Evolutionary conservation across 2,113 vertebrate species (phyloP).

Genomic region (Hylia prasina): DNA sequence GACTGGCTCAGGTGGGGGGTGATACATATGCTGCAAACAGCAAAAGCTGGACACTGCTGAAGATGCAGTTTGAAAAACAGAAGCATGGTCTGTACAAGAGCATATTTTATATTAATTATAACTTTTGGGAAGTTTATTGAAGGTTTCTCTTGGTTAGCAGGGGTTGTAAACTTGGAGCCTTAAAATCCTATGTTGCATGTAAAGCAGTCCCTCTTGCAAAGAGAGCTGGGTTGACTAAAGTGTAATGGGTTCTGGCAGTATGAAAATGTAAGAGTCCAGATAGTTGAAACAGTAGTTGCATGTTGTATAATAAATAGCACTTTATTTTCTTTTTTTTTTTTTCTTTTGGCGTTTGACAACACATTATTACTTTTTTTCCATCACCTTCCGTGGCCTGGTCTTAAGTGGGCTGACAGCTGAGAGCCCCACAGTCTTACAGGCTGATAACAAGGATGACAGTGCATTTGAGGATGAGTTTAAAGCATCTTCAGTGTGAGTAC

Average conservation of each 20-base stretch:
- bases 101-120: background rate
- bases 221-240: background rate
- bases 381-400: background rate
- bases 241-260: background rate
- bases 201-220: background rate
- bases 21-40: background rate
- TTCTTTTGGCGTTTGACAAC: background rate
- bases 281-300: background rate
- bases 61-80: background rate
- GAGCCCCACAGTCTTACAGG: background rate
- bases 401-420: background rate
- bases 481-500: conserved; percentile 30
- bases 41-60: background rate
- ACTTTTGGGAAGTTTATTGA: background rate
- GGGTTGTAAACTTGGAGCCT: background rate
- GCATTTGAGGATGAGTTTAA: conserved; percentile 30
- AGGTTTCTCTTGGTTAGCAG: background rate
- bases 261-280: background rate
- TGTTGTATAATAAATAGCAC: background rate
- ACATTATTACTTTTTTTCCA: background rate
- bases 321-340: background rate
- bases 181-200: background rate
- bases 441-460: background rate
- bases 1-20: background rate
- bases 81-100: background rate